Base-by-base conservation (phyloP, 2,888 invertebrate species). In the Leptopterna dolabrata region DNA sequence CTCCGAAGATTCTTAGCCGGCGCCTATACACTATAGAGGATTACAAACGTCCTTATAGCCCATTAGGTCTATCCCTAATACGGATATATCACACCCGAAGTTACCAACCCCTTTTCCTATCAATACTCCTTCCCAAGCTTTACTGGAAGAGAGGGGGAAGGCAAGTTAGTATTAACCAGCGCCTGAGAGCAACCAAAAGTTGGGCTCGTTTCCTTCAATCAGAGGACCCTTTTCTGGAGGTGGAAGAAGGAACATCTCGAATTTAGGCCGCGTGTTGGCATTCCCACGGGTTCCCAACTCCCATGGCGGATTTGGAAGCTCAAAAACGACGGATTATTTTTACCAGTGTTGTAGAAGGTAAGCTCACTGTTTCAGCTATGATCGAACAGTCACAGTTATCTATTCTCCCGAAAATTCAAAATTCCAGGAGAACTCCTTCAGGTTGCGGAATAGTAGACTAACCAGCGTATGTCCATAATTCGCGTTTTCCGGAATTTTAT, bases 31-130 rank as follows among this genome's bases (percentile, higher is more conserved):
- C 19, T 63, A 63, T 63, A 63, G 7, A 63, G 63, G 63, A 63
- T 63, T 63, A 63, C 63, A 63, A 63, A 63, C 63, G 63, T 63
- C 63, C 24, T 63, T 63, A 63, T 63, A 63, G 63, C 63, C 63
- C 63, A 63, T 63, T 63, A 24, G 27, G 63, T 63, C 6, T 19
- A 63, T 63, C 63, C 63, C 63, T 63, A 63, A 63, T 63, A 63
- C 63, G 63, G 63, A 24, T 63, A 63, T 63, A 63, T 63, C 63
- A 63, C 63, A 63, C 24, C 63, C 24, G 19, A 63, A 63, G 63
- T 63, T 63, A 24, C 63, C 63, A 63, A 63, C 24, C 63, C 19
- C 63, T 27, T 63, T 63, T 63, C 63, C 63, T 63, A 63, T 63
- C 63, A 19, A 63, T 63, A 24, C 24, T 24, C 63, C 63, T 27